These are phyloP conservation scores for Seriola dumerili DNA, from an alignment of 2,113 vertebrate genomes.

Conservation along the genomic window DNA sequence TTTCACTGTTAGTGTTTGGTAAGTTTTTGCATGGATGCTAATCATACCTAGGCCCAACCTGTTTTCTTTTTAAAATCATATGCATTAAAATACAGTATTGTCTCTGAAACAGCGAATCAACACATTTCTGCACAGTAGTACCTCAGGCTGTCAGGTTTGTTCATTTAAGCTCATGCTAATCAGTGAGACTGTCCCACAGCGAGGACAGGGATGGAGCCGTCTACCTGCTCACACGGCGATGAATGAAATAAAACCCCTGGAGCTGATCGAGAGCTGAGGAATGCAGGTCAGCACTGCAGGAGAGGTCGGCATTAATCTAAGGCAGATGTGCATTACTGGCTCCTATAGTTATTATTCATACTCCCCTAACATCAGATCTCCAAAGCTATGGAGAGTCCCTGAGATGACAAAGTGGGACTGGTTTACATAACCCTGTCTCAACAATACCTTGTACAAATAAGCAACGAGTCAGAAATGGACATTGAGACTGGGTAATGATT, in stretches of 20 bases:
- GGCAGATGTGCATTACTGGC: slow-evolving; percentile 82
- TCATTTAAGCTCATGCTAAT: slow-evolving; percentile 36
- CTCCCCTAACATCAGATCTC: slow-evolving; percentile 74
- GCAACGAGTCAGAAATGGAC: slow-evolving; percentile 73
- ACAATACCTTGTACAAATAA: slow-evolving; percentile 81
- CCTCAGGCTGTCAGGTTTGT: slow-evolving; percentile 2
- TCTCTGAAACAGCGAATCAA: not conserved
- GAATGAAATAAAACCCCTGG: slow-evolving; percentile 75
- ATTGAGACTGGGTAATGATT: slow-evolving; percentile 70
- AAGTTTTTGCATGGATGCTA: not conserved
- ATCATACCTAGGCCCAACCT: not conserved
- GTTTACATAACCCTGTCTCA: slow-evolving; percentile 83
- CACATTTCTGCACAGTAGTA: slow-evolving; percentile 33
- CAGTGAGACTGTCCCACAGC: slow-evolving; percentile 44
- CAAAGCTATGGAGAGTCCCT: slow-evolving; percentile 69
- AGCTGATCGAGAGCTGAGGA: slow-evolving; percentile 77
- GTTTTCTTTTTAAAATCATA: not conserved
- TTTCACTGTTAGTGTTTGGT: not conserved
- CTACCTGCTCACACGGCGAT: slow-evolving; percentile 72
- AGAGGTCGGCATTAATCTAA: slow-evolving; percentile 80
- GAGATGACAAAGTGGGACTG: slow-evolving; percentile 79
- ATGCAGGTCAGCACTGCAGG: slow-evolving; percentile 77
- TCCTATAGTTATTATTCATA: slow-evolving; percentile 83
- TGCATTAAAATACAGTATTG: not conserved
- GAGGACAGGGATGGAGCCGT: slow-evolving; percentile 49